phyloP scores from a whole-genome alignment of 1,140 invertebrate genomes.

The Neoseiulus cucumeris region DNA sequence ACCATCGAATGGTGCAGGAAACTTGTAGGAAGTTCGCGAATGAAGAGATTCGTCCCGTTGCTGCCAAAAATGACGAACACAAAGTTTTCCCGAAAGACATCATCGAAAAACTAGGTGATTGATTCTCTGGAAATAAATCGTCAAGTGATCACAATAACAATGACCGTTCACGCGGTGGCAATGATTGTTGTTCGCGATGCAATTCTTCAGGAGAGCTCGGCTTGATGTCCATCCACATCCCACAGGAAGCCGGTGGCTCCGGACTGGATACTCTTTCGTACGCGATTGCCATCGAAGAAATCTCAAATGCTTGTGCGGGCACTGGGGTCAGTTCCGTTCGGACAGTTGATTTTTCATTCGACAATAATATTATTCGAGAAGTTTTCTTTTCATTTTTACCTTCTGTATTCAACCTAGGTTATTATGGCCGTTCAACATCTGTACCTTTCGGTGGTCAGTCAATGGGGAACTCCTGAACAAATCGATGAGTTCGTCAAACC shows the following conservation, averaged over 20 bases:
- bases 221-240: conserved; percentile 56
- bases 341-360: no score
- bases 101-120: neutral
- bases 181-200: no score
- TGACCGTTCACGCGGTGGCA: neutral
- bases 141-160: neutral
- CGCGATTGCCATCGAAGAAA: conserved; percentile 11
- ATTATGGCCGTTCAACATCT: neutral
- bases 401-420: neutral
- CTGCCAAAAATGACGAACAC: conserved; percentile 58
- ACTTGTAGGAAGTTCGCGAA: conserved; percentile 79
- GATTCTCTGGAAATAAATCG: neutral
- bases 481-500: conserved; percentile 57
- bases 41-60: conserved; percentile 62
- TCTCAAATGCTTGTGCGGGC: neutral
- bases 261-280: conserved; percentile 53
- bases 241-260: conserved; percentile 63
- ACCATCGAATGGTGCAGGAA: conserved; percentile 73
- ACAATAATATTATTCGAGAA: no score
- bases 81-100: conserved; percentile 54
- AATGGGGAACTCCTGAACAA: conserved; percentile 59
- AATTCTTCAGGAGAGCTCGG: conserved; percentile 57
- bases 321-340: neutral
- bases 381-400: no score
- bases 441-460: conserved; percentile 40